phyloP scores from a whole-genome alignment of 1,140 invertebrate genomes.

The Thaumetopoea pityocampa region DNA sequence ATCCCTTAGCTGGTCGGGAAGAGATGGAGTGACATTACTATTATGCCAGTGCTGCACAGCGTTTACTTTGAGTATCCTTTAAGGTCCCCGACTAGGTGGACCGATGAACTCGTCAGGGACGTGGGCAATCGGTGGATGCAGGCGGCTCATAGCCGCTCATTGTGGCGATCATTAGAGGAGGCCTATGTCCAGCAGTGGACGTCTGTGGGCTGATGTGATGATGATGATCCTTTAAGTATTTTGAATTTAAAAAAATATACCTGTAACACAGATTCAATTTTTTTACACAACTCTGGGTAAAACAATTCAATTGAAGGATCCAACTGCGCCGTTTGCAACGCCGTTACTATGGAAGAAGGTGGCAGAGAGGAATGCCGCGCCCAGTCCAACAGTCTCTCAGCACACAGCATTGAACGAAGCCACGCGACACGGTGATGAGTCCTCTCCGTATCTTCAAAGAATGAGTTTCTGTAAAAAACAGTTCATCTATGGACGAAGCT shows the following conservation, averaged over 20 bases:
- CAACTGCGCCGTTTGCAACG: constrained; percentile 43
- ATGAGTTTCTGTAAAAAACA: constrained; percentile 38
- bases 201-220: no score
- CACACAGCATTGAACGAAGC: constrained; percentile 38
- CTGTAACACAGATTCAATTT: constrained; percentile 31
- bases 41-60: no score
- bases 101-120: no score
- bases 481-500: neutral
- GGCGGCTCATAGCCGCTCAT: no score
- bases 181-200: no score
- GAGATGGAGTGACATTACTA: no score
- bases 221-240: no score
- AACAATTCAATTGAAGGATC: constrained; percentile 53
- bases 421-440: constrained; percentile 39
- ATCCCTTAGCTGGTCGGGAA: no score
- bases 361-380: constrained; percentile 40
- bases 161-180: no score
- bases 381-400: constrained; percentile 41
- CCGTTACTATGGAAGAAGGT: constrained; percentile 36
- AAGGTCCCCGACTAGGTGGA: no score
- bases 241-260: constrained; percentile 30
- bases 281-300: constrained; percentile 39
- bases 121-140: no score
- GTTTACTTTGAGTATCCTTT: no score
- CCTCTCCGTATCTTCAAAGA: constrained; percentile 31